Conservation (phyloP, 1,140 invertebrate genomes). For the Drosophila santomea region DNA sequence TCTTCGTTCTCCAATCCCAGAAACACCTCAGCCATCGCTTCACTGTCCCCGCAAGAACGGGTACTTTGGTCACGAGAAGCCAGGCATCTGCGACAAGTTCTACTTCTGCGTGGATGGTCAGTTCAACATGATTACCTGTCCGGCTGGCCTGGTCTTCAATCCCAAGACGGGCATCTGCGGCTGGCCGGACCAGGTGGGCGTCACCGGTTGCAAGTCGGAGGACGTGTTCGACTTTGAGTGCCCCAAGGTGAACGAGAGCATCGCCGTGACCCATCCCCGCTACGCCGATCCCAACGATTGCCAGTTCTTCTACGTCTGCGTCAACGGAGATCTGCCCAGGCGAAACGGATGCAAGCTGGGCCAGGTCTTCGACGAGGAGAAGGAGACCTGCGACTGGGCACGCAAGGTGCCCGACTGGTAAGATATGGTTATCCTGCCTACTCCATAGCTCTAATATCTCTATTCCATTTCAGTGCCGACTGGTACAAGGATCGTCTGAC, state of each 20-base stretch:
- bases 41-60: constrained; percentile 94
- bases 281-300: constrained; percentile 96
- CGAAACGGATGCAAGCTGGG: constrained; percentile 94
- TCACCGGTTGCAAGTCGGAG: constrained; percentile 92
- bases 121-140: constrained; percentile 95
- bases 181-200: constrained; percentile 95
- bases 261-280: constrained; percentile 91
- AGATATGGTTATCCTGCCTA: constrained; percentile 44
- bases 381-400: constrained; percentile 93
- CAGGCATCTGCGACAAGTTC: constrained; percentile 93
- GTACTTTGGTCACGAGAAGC: constrained; percentile 94
- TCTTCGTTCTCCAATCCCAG: constrained; percentile 84
- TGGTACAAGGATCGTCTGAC: constrained; percentile 94
- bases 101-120: constrained; percentile 96
- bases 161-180: constrained; percentile 95
- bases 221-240: constrained; percentile 95
- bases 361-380: constrained; percentile 95
- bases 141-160: constrained; percentile 94
- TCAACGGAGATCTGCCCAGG: constrained; percentile 93
- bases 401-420: constrained; percentile 96
- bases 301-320: constrained; percentile 96
- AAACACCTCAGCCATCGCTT: constrained; percentile 89
- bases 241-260: constrained; percentile 90
- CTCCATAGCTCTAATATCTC: no score
- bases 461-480: constrained; percentile 87